Evolutionary conservation across 2,797 vertebrate species (phyloP).

Genomic region (Helarctos malayanus): DNA sequence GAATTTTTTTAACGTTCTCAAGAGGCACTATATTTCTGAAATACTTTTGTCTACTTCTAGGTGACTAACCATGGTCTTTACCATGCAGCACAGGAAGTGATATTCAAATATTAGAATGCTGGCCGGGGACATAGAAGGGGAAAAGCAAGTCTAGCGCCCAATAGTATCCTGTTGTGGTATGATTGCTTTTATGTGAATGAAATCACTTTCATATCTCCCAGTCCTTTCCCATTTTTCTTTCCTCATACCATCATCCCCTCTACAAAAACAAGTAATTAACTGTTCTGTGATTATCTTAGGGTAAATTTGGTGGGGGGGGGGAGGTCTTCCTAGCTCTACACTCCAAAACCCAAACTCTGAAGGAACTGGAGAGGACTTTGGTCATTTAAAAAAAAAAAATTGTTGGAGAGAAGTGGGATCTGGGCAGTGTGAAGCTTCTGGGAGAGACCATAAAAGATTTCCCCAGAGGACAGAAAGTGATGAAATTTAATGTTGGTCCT

Average conservation of each 20-base stretch:
- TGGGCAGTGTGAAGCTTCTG: not conserved
- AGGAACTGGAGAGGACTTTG: not conserved
- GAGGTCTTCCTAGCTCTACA: not conserved
- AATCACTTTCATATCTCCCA: not conserved
- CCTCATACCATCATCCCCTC: not conserved
- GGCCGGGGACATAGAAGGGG: not conserved
- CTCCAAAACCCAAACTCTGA: not conserved
- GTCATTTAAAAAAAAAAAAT: not conserved
- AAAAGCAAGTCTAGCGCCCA: not conserved
- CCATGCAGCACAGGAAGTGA: not conserved
- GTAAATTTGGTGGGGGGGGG: not conserved
- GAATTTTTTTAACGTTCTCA: not conserved
- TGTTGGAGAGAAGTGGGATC: not conserved
- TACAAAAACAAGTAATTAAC: not conserved
- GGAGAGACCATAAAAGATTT: not conserved
- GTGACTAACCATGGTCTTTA: not conserved
- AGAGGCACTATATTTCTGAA: conserved; percentile 20
- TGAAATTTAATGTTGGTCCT: not conserved
- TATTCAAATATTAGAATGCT: not conserved
- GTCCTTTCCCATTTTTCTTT: not conserved
- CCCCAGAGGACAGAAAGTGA: not conserved
- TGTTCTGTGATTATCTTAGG: not conserved
- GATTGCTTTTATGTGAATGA: not conserved
- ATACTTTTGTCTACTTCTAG: not conserved
- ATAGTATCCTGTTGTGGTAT: not conserved